Evolutionary conservation across 1,140 invertebrate genomes (phyloP).

Genomic region (Drosophila subobscura): DNA sequence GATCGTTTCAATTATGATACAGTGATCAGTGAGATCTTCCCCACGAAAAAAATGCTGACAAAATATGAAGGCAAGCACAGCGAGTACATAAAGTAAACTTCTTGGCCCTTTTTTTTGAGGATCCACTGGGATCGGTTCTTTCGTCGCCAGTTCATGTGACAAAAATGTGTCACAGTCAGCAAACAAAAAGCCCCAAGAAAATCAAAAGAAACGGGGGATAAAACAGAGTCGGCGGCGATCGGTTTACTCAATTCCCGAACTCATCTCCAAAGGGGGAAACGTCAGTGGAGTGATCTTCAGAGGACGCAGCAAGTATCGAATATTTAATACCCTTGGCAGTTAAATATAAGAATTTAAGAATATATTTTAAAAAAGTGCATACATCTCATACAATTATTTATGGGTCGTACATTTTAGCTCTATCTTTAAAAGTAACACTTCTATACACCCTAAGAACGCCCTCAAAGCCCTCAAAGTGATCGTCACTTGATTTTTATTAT

Average conservation of each 20-base stretch:
- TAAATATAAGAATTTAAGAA: too few relatives aligned
- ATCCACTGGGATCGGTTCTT: conserved; percentile 18
- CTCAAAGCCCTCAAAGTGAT: conserved; percentile 52
- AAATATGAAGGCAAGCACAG: conserved; percentile 6
- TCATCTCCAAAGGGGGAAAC: conserved; percentile 45
- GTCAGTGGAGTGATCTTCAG: conserved; percentile 22
- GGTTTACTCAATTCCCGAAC: conserved; percentile 40
- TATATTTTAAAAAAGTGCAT: too few relatives aligned
- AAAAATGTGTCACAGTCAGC: conserved; percentile 62
- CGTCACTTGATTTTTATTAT: conserved; percentile 46
- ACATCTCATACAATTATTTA: neutral
- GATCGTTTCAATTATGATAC: conserved; percentile 30
- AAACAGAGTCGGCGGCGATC: conserved; percentile 17
- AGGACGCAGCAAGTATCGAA: neutral
- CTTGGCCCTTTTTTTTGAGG: conserved; percentile 15
- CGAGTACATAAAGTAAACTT: conserved; percentile 52
- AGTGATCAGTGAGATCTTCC: conserved; percentile 21
- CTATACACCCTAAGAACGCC: conserved; percentile 19
- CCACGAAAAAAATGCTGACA: conserved; percentile 22
- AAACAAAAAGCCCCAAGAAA: conserved; percentile 12
- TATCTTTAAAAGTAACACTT: too few relatives aligned
- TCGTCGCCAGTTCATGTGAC: conserved; percentile 45
- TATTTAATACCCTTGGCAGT: too few relatives aligned
- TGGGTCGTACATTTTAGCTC: too few relatives aligned
- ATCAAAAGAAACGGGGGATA: too few relatives aligned